phyloP scores from a whole-genome alignment of 2,888 invertebrate species.

The Ophonus ardosiacus region DNA sequence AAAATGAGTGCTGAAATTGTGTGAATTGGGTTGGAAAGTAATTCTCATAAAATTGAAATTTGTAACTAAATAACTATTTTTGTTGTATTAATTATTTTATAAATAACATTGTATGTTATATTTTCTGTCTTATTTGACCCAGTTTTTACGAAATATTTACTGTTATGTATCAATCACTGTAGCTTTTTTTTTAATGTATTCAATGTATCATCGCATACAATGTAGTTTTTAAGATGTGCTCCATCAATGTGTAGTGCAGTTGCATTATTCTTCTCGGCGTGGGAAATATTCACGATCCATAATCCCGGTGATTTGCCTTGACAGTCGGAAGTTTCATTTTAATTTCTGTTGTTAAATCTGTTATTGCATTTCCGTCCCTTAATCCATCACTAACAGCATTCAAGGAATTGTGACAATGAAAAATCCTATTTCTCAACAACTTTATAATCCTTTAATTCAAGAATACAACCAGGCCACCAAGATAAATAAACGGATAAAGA shows the following conservation, averaged over 20 bases:
- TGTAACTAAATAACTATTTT: no score
- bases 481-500: neutral
- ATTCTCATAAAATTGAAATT: no score
- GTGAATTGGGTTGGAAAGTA: no score
- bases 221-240: neutral
- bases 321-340: neutral
- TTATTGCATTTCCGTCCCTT: neutral
- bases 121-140: neutral
- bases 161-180: neutral
- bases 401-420: neutral
- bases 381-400: slow-evolving; percentile 1
- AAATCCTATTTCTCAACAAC: slow-evolving; percentile 17
- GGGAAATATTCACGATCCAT: neutral
- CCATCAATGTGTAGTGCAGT: neutral
- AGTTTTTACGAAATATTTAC: neutral
- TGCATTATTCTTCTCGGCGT: neutral
- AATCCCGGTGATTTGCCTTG: neutral
- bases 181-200: neutral
- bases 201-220: neutral
- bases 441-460: slow-evolving; percentile 6
- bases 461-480: slow-evolving; percentile 1
- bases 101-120: neutral
- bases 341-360: neutral
- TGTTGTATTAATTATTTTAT: neutral
- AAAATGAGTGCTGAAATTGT: no score